Evolutionary conservation across 2,797 vertebrate genomes (phyloP).

Genomic region (Taeniopygia guttata): DNA sequence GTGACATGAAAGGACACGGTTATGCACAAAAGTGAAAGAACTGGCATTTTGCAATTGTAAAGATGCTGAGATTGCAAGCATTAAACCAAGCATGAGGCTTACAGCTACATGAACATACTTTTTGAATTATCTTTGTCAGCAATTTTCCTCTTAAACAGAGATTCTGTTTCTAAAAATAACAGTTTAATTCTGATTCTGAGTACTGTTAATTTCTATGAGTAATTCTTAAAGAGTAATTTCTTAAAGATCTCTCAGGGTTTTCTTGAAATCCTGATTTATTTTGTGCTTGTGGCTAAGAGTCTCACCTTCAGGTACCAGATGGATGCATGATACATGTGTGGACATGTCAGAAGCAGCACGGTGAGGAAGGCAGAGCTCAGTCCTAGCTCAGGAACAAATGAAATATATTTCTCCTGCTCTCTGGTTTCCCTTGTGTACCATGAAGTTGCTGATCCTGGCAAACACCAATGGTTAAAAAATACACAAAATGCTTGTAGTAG

Average conservation of each 20-base stretch:
- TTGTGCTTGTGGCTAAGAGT: neutral
- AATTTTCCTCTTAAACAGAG: neutral
- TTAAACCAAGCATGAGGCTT: neutral
- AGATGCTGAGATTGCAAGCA: neutral
- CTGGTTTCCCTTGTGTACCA: neutral
- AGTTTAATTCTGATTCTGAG: neutral
- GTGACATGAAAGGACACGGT: neutral
- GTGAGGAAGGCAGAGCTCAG: neutral
- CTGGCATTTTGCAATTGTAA: neutral
- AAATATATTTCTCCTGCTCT: neutral
- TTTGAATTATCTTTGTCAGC: neutral
- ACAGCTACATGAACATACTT: neutral
- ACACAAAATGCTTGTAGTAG: neutral
- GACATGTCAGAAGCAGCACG: neutral
- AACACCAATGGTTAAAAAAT: neutral
- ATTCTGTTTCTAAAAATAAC: neutral
- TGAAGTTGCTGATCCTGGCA: neutral
- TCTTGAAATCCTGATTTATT: neutral
- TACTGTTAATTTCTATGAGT: neutral
- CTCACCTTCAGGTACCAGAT: neutral
- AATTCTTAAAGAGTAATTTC: neutral
- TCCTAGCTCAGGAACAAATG: neutral
- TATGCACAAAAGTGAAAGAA: neutral
- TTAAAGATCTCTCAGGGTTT: neutral
- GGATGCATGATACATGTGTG: accelerated